Base-by-base conservation (phyloP, 2,113 vertebrate genomes). In the Nibea coibor region DNA sequence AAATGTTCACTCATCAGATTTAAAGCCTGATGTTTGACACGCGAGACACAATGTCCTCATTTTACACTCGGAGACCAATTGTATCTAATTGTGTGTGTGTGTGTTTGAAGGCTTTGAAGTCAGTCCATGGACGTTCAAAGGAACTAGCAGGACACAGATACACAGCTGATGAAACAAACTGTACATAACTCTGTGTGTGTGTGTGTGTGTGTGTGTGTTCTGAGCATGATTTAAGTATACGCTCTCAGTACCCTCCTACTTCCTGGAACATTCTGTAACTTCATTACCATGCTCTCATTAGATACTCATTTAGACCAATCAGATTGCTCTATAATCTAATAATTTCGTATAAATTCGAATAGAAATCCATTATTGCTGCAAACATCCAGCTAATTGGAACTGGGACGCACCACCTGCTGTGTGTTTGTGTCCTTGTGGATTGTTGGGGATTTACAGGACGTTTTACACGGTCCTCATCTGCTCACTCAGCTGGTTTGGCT, bases 251-350 rank as follows among this genome's bases (percentile, higher is more conserved):
- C 4, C 80, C 53, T 76, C 69, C 78, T 57, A 75, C 88, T 93
- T 94, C 93, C 92, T 93, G 93, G 87, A 91, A 91, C 89, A 92
- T 89, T 72, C 53, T 83, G 80, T 85, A 93, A 93, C 88, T 77
- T 88, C 51, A 86, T 93, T 93, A 91, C 16, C 74, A 59, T 26
- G 63, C 65, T 42, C 82, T 92, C 91, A 91, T 94, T 92, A 92
- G 81, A 83, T 66, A 63, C 82, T 92, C 78, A 91, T 93, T 94
- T 87, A 78, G 83, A 88, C 89, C 88, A 91, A 92, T 93, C 79
- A 75, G 70, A 91, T 76, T 79, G 80, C 71, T 74, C 66, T 70
- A 62, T 92, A 91, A 94, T 94, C 62, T 2, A 91, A 94, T 94
- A 57, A 88, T 70, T 83, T 68, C 9, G 16, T 72, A 87, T 91